Evolutionary conservation across 2,888 invertebrate genomes (phyloP).

Genomic region (Kryphioiulus occultus): DNA sequence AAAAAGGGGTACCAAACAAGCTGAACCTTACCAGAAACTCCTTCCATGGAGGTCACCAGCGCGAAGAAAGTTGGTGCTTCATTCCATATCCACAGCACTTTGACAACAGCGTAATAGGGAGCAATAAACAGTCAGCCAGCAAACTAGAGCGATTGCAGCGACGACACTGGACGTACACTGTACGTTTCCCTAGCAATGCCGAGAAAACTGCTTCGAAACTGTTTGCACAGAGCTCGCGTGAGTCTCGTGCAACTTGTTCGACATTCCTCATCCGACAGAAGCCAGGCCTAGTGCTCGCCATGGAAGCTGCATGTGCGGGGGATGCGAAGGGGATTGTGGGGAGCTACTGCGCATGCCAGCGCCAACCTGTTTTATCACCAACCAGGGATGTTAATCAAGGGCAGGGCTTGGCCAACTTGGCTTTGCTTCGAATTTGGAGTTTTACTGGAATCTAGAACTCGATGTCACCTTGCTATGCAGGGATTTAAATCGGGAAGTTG

Average conservation of each 20-base stretch:
- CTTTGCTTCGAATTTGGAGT: too few species aligned
- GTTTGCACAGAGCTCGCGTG: background rate
- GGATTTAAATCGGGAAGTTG: too few species aligned
- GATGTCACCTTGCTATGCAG: too few species aligned
- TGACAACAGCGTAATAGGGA: background rate
- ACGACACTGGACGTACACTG: background rate
- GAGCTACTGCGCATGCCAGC: background rate
- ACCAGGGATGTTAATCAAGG: background rate
- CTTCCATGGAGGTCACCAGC: background rate
- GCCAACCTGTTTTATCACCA: background rate
- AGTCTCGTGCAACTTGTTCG: background rate
- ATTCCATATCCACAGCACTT: background rate
- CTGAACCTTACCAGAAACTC: background rate
- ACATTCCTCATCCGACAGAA: conserved; percentile 1
- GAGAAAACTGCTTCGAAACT: background rate
- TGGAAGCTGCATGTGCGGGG: too few species aligned
- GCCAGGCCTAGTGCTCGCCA: background rate
- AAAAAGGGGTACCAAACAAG: background rate
- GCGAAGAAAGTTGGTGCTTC: background rate
- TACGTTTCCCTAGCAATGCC: background rate
- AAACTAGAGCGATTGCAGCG: background rate
- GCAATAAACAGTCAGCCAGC: background rate
- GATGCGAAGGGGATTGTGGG: background rate
- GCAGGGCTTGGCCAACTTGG: background rate
- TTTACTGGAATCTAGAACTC: too few species aligned